Evolutionary conservation across 2,888 invertebrate genomes (phyloP).

Genomic region (Scelioninae gen. 2): DNA sequence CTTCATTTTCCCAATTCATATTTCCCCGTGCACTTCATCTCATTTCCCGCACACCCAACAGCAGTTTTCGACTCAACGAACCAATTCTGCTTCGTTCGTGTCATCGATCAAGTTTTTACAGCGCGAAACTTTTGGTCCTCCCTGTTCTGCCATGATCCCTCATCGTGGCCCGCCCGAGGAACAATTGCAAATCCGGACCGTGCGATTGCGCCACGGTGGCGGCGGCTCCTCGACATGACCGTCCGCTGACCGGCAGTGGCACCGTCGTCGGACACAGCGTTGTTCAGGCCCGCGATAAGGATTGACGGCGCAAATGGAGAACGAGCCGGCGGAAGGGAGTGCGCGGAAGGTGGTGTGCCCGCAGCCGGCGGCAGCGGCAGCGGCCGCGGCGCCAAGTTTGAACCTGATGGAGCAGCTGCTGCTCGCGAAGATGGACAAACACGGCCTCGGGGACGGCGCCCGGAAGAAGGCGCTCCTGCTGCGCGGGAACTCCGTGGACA

Average conservation of each 20-base stretch:
- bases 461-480: slow-evolving; percentile 76
- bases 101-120: too few species aligned
- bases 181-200: slow-evolving; percentile 3
- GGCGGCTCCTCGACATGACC: slow-evolving; percentile 15
- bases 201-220: slow-evolving; percentile 16
- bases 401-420: slow-evolving; percentile 86
- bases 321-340: slow-evolving; percentile 54
- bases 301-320: slow-evolving; percentile 54
- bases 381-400: slow-evolving; percentile 74
- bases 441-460: slow-evolving; percentile 72
- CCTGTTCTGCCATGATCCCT: background rate
- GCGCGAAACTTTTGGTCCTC: too few species aligned
- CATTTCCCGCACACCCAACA: too few species aligned
- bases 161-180: background rate
- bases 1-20: too few species aligned
- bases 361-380: slow-evolving; percentile 73
- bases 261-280: background rate
- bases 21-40: too few species aligned
- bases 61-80: too few species aligned
- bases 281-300: slow-evolving; percentile 14
- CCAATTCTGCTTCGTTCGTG: too few species aligned
- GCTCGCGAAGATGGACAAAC: slow-evolving; percentile 88
- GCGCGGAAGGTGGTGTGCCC: slow-evolving; percentile 61
- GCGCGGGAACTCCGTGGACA: slow-evolving; percentile 86
- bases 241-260: slow-evolving; percentile 14